phyloP scores from a whole-genome alignment of 2,113 vertebrate species.

The Megaceryle torquata region DNA sequence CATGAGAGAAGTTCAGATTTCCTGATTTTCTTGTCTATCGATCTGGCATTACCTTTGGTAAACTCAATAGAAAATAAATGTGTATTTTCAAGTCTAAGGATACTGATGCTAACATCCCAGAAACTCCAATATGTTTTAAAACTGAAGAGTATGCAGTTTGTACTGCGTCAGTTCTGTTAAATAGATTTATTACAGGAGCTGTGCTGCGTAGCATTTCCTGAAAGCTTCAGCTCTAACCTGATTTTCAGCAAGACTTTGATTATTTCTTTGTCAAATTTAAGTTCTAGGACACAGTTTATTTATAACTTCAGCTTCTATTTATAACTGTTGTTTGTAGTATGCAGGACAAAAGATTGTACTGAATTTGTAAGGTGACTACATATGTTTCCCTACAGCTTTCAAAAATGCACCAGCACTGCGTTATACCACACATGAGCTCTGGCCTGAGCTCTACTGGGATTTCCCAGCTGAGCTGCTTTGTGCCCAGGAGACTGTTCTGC shows the following conservation, averaged over 20 bases:
- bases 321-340: background rate
- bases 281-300: background rate
- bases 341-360: background rate
- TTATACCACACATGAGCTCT: rapidly evolving
- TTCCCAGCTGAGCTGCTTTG: background rate
- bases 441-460: background rate
- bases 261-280: background rate
- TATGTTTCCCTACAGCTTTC: background rate
- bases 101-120: background rate
- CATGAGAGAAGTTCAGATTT: background rate
- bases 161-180: background rate
- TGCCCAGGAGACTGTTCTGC: background rate
- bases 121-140: background rate
- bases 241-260: background rate
- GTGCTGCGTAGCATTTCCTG: background rate
- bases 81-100: background rate
- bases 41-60: background rate
- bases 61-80: background rate
- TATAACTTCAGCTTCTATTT: background rate
- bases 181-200: background rate
- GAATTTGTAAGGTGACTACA: background rate
- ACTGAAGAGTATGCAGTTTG: background rate
- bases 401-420: background rate
- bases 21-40: background rate
- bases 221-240: background rate